Conservation (phyloP, 2,888 invertebrate species). For the Agriopis leucophaearia region DNA sequence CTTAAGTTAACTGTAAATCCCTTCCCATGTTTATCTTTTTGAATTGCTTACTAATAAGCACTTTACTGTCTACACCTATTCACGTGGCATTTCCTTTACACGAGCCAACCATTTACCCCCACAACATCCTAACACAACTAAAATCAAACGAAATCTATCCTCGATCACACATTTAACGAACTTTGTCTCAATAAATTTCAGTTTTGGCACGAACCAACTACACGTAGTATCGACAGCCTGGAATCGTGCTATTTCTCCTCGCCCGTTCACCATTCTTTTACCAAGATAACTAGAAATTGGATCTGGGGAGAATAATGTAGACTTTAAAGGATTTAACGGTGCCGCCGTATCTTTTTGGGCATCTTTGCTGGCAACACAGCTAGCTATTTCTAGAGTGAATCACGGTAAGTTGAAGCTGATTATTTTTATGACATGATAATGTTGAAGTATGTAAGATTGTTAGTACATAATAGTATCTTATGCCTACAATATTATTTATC, state of each 20-base stretch:
- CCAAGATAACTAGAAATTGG: slow-evolving; percentile 54
- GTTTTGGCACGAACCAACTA: slow-evolving; percentile 67
- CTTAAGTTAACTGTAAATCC: neutral
- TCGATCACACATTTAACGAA: slow-evolving; percentile 58
- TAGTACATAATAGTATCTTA: neutral
- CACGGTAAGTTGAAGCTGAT: slow-evolving; percentile 20
- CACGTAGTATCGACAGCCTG: slow-evolving; percentile 60
- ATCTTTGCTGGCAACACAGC: slow-evolving; percentile 46
- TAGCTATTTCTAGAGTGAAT: slow-evolving; percentile 37
- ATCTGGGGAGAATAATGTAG: slow-evolving; percentile 53
- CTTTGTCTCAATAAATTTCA: slow-evolving; percentile 70
- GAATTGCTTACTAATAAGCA: slow-evolving; percentile 9
- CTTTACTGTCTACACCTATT: slow-evolving; percentile 1
- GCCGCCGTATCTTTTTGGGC: slow-evolving; percentile 45
- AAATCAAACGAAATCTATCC: slow-evolving; percentile 50
- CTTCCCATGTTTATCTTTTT: neutral
- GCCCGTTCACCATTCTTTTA: slow-evolving; percentile 61
- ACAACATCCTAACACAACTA: slow-evolving; percentile 38
- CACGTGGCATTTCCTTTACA: neutral
- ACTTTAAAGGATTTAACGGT: slow-evolving; percentile 59
- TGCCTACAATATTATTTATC: neutral
- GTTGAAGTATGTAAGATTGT: neutral
- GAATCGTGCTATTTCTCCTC: slow-evolving; percentile 60
- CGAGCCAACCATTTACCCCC: slow-evolving; percentile 15
- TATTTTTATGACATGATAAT: slow-evolving; percentile 13